Conservation (phyloP, 2,888 invertebrate species). For the Synanthedon tipuliformis region DNA sequence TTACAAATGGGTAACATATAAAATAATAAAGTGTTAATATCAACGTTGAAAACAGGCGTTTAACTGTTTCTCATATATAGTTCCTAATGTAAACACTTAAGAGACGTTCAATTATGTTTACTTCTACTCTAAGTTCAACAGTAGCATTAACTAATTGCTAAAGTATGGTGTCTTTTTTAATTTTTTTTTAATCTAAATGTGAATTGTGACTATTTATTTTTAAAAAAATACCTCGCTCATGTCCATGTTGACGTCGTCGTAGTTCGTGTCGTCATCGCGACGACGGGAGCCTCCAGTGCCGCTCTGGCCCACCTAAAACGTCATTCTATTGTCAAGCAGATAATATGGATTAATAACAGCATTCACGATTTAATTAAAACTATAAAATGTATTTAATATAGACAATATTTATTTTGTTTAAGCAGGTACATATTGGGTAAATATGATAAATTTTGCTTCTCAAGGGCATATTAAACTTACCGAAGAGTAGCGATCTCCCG, state of each 20-base stretch:
- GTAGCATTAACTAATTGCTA: neutral
- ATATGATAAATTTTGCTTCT: no score
- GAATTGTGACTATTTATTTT: neutral
- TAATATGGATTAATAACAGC: conserved; percentile 63
- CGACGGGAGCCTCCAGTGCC: conserved; percentile 29
- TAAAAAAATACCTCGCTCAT: conserved; percentile 75
- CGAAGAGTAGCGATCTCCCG: conserved; percentile 33
- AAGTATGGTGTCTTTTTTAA: neutral
- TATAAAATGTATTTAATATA: no score
- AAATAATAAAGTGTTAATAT: conserved; percentile 71
- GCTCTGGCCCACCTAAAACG: conserved; percentile 57
- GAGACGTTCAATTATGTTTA: no score
- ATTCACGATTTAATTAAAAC: neutral
- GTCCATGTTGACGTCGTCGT: conserved; percentile 83
- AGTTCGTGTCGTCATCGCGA: conserved; percentile 74
- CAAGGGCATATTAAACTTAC: conserved; percentile 27
- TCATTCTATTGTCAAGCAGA: conserved; percentile 73
- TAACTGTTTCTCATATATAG: neutral
- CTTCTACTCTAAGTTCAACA: no score
- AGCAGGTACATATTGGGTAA: no score
- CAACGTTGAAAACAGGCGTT: conserved; percentile 52
- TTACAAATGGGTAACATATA: conserved; percentile 71
- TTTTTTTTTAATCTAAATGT: no score
- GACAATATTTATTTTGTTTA: no score
- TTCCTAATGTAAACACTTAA: neutral